These are phyloP conservation scores for Thalassaphorura encarpata DNA, from an alignment of 1,140 invertebrate species.

Conservation along the genomic window DNA sequence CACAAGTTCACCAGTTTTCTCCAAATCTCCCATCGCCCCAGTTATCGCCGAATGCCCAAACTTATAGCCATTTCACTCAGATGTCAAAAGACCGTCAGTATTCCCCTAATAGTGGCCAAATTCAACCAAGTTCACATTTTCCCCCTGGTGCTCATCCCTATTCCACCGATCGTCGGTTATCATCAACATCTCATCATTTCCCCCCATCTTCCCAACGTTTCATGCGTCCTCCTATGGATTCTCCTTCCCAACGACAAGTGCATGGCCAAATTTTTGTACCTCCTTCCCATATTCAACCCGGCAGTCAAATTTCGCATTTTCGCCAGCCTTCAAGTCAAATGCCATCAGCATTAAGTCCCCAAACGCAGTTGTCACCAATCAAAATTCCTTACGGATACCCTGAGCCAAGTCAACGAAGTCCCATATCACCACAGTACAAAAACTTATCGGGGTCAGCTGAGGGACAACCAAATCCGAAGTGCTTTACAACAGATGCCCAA, in stretches of 20 bases:
- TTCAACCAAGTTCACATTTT: too few species aligned
- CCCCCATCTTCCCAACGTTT: background rate
- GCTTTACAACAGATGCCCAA: slow-evolving; percentile 28
- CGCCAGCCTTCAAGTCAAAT: slow-evolving; percentile 6
- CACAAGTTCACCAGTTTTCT: too few species aligned
- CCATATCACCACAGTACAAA: too few species aligned
- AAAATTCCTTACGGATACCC: too few species aligned
- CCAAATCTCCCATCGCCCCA: too few species aligned
- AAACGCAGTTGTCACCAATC: too few species aligned
- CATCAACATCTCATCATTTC: background rate
- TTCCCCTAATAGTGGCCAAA: too few species aligned
- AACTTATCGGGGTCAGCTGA: too few species aligned
- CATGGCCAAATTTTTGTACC: slow-evolving; percentile 6
- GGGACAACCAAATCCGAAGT: slow-evolving; percentile 13
- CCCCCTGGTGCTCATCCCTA: background rate
- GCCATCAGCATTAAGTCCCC: slow-evolving; percentile 7
- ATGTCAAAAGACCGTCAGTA: too few species aligned
- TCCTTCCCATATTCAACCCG: background rate
- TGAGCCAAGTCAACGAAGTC: too few species aligned
- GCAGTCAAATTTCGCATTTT: background rate
- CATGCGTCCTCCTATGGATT: background rate
- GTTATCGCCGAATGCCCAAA: too few species aligned
- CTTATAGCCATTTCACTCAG: too few species aligned
- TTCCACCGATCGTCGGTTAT: background rate
- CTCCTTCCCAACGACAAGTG: background rate